Evolutionary conservation across 2,888 invertebrate species (phyloP).

Genomic region (Hartigia nigra): DNA sequence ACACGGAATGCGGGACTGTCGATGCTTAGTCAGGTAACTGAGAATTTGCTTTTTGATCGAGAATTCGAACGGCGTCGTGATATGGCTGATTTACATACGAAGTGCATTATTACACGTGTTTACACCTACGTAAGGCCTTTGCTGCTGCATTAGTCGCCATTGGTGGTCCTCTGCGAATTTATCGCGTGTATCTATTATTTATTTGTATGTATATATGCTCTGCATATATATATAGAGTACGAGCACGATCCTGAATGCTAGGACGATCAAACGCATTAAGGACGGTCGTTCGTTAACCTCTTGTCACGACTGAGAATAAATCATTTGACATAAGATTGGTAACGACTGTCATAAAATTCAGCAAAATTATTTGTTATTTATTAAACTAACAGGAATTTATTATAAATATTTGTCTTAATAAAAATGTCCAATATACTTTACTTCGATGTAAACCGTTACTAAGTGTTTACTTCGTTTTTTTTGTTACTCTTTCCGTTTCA

Average conservation of each 20-base stretch:
- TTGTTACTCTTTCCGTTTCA: neutral
- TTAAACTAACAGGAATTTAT: neutral
- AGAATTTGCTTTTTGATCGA: slow-evolving; percentile 28
- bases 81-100: slow-evolving; percentile 25
- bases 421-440: neutral
- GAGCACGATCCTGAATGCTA: neutral
- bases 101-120: slow-evolving; percentile 35
- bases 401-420: neutral
- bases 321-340: neutral
- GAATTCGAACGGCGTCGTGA: slow-evolving; percentile 27
- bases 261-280: neutral
- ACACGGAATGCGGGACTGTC: slow-evolving; percentile 28
- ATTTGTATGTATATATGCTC: neutral
- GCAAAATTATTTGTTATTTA: neutral
- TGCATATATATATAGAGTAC: neutral
- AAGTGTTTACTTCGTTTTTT: too few relatives aligned
- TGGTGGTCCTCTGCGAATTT: slow-evolving; percentile 4
- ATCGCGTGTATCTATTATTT: neutral
- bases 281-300: neutral
- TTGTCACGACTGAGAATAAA: neutral
- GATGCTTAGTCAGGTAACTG: slow-evolving; percentile 19
- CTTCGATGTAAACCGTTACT: neutral
- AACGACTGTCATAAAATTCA: neutral
- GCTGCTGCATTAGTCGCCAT: neutral
- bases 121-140: slow-evolving; percentile 33